A percentile compares a stretch with the other conserved stretches of the same genome.
phyloP scores from a whole-genome alignment of 2,797 vertebrate genomes.

The Eulemur albifrons region DNA sequence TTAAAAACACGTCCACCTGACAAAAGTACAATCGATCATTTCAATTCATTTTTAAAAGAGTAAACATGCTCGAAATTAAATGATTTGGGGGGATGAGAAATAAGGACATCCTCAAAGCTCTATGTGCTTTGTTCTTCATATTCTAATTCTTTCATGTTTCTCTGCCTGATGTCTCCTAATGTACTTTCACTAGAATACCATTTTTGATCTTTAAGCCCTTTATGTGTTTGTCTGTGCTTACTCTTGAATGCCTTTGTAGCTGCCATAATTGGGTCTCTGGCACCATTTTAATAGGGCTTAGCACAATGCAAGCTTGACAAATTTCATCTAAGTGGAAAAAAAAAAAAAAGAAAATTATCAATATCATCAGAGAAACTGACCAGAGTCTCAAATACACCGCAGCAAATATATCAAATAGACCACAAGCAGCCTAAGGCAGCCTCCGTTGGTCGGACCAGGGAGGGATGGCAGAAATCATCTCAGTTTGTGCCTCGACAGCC shows the following conservation, averaged over 20 bases:
- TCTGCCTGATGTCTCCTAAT: conserved; percentile 80
- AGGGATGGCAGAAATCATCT: background rate
- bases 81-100: conserved; percentile 40
- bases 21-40: conserved; percentile 58
- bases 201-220: conserved; percentile 88
- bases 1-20: background rate
- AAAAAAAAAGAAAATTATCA: conserved; percentile 67
- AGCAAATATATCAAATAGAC: conserved; percentile 5
- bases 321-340: conserved; percentile 77
- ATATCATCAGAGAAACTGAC: conserved; percentile 58
- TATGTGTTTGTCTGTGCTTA: conserved; percentile 84
- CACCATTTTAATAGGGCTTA: conserved; percentile 84
- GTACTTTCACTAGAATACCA: conserved; percentile 81
- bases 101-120: conserved; percentile 57
- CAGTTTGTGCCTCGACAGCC: background rate
- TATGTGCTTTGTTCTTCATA: conserved; percentile 76
- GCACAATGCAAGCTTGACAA: conserved; percentile 79
- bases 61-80: conserved; percentile 75
- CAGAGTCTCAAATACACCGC: conserved; percentile 42
- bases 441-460: background rate
- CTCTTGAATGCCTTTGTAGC: conserved; percentile 84
- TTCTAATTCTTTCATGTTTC: conserved; percentile 80
- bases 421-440: background rate
- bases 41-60: conserved; percentile 69
- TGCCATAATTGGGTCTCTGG: conserved; percentile 85